Conservation (phyloP, 2,888 invertebrate genomes). For the Drosophila neonasuta region DNA sequence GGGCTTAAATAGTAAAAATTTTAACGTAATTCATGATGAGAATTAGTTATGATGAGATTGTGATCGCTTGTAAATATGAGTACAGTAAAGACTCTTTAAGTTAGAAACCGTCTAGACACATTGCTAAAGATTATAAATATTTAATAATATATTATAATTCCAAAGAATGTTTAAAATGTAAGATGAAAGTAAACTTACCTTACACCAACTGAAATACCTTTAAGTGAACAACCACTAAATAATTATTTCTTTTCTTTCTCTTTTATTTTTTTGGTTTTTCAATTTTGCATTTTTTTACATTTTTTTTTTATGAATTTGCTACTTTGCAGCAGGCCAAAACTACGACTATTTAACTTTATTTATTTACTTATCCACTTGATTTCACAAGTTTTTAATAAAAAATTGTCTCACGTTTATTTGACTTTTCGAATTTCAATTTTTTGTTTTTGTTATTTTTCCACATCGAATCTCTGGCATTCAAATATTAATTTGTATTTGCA, state of each 20-base stretch:
- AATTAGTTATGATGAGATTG: no score
- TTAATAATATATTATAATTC: no score
- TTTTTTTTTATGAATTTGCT: conserved; percentile 1
- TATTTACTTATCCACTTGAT: conserved; percentile 19
- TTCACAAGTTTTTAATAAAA: conserved; percentile 26
- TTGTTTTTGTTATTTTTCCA: conserved; percentile 8
- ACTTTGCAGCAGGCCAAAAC: conserved; percentile 30
- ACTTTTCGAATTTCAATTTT: conserved; percentile 32
- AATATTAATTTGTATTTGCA: conserved; percentile 43
- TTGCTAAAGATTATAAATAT: no score
- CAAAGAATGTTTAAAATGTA: no score
- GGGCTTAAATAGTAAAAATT: neutral
- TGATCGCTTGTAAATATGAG: no score
- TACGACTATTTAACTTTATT: conserved; percentile 17
- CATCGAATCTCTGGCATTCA: conserved; percentile 28
- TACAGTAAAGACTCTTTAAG: no score
- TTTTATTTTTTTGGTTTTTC: conserved; percentile 48
- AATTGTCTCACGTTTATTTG: conserved; percentile 22
- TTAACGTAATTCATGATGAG: no score
- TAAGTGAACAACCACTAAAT: neutral
- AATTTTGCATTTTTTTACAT: conserved; percentile 24
- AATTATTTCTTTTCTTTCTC: conserved; percentile 28
- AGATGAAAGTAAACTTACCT: no score
- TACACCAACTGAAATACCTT: no score
- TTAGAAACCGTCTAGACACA: no score